A percentile compares a stretch with the other conserved stretches of the same genome.
Evolutionary conservation across 1,140 invertebrate species (phyloP).

Genomic region (Hylaeus anthracinus): DNA sequence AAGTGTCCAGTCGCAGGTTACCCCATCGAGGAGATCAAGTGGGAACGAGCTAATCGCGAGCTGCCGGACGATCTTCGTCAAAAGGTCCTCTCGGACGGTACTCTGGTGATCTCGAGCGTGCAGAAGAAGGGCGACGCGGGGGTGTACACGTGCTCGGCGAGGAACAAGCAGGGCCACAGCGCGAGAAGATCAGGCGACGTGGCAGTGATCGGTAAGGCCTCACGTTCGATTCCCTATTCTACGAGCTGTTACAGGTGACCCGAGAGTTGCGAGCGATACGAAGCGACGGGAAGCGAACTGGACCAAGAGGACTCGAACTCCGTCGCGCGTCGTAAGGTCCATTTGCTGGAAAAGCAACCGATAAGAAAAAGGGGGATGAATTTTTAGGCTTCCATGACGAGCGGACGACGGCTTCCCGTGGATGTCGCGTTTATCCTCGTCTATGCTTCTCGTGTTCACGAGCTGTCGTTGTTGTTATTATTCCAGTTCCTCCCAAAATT

Average conservation of each 20-base stretch:
- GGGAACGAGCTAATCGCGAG: slow-evolving; percentile 89
- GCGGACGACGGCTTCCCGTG: not conserved
- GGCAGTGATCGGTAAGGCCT: slow-evolving; percentile 86
- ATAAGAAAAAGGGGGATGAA: not conserved
- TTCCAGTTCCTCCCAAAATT: slow-evolving; percentile 91
- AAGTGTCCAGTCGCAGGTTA: slow-evolving; percentile 94
- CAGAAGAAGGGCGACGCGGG: slow-evolving; percentile 89
- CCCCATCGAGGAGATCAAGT: slow-evolving; percentile 90
- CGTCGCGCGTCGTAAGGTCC: not conserved
- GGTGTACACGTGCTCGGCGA: slow-evolving; percentile 88
- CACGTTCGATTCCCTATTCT: slow-evolving; percentile 24
- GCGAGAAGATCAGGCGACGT: slow-evolving; percentile 87
- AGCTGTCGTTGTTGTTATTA: slow-evolving; percentile 67
- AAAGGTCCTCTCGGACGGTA: slow-evolving; percentile 87
- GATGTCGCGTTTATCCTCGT: slow-evolving; percentile 34
- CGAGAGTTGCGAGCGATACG: too few species aligned
- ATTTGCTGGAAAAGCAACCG: not conserved
- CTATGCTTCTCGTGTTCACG: slow-evolving; percentile 52
- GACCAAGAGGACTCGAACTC: not conserved
- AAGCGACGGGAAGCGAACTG: not conserved
- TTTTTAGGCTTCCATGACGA: slow-evolving; percentile 25
- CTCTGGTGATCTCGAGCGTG: slow-evolving; percentile 87
- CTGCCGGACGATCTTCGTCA: slow-evolving; percentile 91
- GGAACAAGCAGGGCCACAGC: slow-evolving; percentile 88
- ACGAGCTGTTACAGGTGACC: slow-evolving; percentile 54